Evolutionary conservation across 2,888 invertebrate genomes (phyloP).

Genomic region (Herminia tarsipennalis): DNA sequence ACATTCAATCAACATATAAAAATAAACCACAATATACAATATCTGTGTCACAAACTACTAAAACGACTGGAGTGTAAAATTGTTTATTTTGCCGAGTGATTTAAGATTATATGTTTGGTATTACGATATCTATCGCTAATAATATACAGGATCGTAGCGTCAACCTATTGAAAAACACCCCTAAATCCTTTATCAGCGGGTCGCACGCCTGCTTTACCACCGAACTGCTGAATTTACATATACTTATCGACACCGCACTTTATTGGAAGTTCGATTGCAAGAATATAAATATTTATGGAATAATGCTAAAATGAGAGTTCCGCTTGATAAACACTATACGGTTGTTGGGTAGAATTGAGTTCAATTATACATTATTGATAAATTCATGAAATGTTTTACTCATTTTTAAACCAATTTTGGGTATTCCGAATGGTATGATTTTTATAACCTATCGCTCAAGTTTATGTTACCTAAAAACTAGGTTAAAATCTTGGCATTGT

Average conservation of each 20-base stretch:
- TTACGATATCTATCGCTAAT: slow-evolving; percentile 53
- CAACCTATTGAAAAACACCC: slow-evolving; percentile 67
- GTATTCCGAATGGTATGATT: too few relatives aligned
- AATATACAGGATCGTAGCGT: slow-evolving; percentile 55
- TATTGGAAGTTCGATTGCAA: slow-evolving; percentile 56
- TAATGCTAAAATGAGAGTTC: slow-evolving; percentile 33
- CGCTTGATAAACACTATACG: slow-evolving; percentile 12
- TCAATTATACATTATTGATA: too few relatives aligned
- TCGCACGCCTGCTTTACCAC: slow-evolving; percentile 61
- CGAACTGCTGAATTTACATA: slow-evolving; percentile 65
- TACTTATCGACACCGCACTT: slow-evolving; percentile 64
- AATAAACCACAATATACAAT: slow-evolving; percentile 19
- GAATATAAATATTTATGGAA: slow-evolving; percentile 56
- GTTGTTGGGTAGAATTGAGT: slow-evolving; percentile 3
- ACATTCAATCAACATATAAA: too few relatives aligned
- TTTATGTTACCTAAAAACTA: too few relatives aligned
- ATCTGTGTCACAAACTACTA: slow-evolving; percentile 19
- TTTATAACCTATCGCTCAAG: too few relatives aligned
- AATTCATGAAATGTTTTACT: too few relatives aligned
- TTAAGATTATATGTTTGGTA: slow-evolving; percentile 40
- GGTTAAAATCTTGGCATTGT: too few relatives aligned
- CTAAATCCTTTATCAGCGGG: slow-evolving; percentile 70
- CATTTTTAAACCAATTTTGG: too few relatives aligned
- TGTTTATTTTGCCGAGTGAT: slow-evolving; percentile 41
- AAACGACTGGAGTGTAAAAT: slow-evolving; percentile 25